Evolutionary conservation across 1,140 invertebrate species (phyloP).

Genomic region (Microplitis demolitor): DNA sequence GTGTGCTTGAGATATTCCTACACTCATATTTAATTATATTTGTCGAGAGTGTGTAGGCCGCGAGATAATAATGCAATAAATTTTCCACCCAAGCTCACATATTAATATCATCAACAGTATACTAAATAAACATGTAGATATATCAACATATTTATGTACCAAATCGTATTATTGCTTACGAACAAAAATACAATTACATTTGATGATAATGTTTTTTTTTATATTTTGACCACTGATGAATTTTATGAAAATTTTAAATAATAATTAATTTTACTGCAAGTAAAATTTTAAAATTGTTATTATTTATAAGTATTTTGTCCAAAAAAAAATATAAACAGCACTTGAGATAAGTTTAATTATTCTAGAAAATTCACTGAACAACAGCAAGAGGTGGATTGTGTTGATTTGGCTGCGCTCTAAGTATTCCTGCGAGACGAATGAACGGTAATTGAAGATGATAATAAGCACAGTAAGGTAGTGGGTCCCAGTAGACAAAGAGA

Average conservation of each 20-base stretch:
- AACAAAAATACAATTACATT: neutral
- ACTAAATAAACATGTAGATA: neutral
- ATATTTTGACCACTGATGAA: neutral
- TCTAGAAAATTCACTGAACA: constrained; percentile 44
- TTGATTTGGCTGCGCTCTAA: constrained; percentile 58
- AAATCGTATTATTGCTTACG: neutral
- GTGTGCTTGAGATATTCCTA: neutral
- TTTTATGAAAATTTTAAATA: neutral
- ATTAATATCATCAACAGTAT: neutral
- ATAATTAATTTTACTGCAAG: no score
- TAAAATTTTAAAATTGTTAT: no score
- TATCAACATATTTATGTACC: neutral
- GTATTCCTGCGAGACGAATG: constrained; percentile 62
- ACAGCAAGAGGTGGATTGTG: constrained; percentile 49
- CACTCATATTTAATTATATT: neutral
- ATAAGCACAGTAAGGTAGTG: constrained; percentile 80
- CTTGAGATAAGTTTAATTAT: neutral
- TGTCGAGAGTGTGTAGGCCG: neutral
- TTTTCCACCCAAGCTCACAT: constrained; percentile 12
- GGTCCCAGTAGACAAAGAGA: constrained; percentile 80
- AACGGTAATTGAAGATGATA: constrained; percentile 79
- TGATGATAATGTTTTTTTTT: neutral
- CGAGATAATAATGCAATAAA: constrained; percentile 12
- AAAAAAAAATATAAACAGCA: neutral
- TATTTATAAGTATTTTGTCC: neutral